phyloP scores from a whole-genome alignment of 2,888 invertebrate species.

The Ceramica pisi region DNA sequence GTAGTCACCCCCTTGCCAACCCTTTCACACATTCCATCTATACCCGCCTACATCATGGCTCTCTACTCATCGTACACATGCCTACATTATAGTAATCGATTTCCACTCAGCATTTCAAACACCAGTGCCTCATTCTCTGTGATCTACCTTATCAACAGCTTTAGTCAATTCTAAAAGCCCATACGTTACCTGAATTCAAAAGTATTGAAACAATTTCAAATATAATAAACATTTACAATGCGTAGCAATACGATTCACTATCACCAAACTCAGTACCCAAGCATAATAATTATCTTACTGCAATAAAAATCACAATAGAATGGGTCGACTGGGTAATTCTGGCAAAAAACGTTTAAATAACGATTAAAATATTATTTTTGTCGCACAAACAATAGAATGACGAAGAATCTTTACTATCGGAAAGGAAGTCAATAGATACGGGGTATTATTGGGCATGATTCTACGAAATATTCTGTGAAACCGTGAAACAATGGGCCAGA shows the following conservation, averaged over 20 bases:
- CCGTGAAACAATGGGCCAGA: conserved; percentile 81
- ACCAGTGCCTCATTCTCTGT: not conserved
- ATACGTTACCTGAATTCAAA: conserved; percentile 46
- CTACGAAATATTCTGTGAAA: conserved; percentile 79
- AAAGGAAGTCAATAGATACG: conserved; percentile 88
- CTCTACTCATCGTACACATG: not conserved
- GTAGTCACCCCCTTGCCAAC: not conserved
- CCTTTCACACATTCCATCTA: too few relatives aligned
- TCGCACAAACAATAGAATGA: conserved; percentile 82
- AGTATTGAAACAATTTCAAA: conserved; percentile 48
- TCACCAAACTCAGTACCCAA: conserved; percentile 66
- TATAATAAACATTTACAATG: conserved; percentile 65
- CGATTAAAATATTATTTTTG: conserved; percentile 88
- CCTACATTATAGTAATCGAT: not conserved
- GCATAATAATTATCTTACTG: conserved; percentile 76
- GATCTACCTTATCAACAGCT: conserved; percentile 12
- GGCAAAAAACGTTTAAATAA: conserved; percentile 82
- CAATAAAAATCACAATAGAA: conserved; percentile 84
- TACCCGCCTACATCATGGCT: too few relatives aligned
- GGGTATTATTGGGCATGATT: conserved; percentile 80
- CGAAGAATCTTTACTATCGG: conserved; percentile 85
- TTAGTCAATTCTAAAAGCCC: conserved; percentile 17
- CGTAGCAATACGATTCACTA: conserved; percentile 56
- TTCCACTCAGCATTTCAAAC: not conserved
- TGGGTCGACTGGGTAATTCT: conserved; percentile 67